A percentile compares a stretch with the other conserved stretches of the same genome.
Conservation (phyloP, 2,888 invertebrate species). For the Zygothrica quintamaculata region DNA sequence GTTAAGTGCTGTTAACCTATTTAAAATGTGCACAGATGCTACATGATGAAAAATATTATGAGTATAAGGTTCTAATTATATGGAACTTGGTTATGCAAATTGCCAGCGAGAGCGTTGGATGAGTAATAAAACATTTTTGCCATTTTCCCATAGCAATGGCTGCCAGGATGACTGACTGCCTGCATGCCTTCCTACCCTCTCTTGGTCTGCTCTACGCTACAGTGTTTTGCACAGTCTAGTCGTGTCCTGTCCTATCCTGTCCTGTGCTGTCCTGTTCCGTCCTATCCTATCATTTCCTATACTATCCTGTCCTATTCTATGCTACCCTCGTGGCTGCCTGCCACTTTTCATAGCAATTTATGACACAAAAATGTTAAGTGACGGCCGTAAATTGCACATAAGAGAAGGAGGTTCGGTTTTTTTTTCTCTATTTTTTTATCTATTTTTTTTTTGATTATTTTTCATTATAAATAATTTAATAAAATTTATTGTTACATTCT, state of each 20-base stretch:
- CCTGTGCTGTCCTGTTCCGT: too few species aligned
- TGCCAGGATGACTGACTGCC: constrained; percentile 4
- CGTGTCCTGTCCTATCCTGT: too few species aligned
- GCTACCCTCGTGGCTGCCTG: too few species aligned
- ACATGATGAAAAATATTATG: constrained; percentile 24
- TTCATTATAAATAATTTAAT: constrained; percentile 41
- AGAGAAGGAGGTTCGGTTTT: neutral
- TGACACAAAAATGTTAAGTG: constrained; percentile 48
- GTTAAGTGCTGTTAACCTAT: constrained; percentile 12
- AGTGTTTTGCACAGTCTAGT: too few species aligned
- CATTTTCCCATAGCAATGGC: neutral
- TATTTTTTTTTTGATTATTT: too few species aligned
- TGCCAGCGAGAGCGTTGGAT: constrained; percentile 23
- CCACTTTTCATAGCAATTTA: constrained; percentile 46
- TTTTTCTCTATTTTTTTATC: too few species aligned
- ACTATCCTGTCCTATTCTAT: too few species aligned
- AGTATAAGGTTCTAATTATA: constrained; percentile 49
- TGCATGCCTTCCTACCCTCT: neutral
- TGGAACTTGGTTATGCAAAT: constrained; percentile 56
- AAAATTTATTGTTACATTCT: constrained; percentile 62
- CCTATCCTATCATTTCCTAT: too few species aligned
- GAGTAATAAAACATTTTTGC: constrained; percentile 44
- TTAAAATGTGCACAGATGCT: constrained; percentile 18
- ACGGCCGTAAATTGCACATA: constrained; percentile 43
- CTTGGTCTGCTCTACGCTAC: too few species aligned